Percentiles rank a stretch among this genome's conserved stretches.
Conservation (phyloP, 2,113 vertebrate genomes). For the Speoplatyrhinus poulsoni region DNA sequence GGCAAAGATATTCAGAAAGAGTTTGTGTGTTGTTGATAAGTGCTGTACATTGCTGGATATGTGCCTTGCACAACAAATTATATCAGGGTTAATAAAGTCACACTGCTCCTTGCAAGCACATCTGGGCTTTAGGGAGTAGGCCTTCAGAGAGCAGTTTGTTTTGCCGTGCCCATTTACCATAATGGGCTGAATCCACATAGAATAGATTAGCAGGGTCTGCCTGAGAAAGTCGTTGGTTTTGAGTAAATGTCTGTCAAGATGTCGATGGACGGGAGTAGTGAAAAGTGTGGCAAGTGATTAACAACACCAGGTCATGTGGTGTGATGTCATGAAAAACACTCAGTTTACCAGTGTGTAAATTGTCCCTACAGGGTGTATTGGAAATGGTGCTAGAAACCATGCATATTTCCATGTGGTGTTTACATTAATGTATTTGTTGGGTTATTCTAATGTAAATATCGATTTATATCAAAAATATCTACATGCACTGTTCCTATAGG, state of each 20-base stretch:
- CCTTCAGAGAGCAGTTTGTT: slow-evolving; percentile 30
- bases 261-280: slow-evolving; percentile 3
- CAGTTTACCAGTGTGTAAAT: slow-evolving; percentile 6
- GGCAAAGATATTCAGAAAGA: neutral
- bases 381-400: neutral
- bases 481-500: neutral
- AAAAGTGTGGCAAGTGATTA: slow-evolving; percentile 35
- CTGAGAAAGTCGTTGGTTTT: slow-evolving; percentile 19
- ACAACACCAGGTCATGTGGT: slow-evolving; percentile 43
- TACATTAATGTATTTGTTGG: too few species aligned
- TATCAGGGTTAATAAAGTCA: slow-evolving; percentile 41
- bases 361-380: neutral
- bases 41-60: slow-evolving; percentile 27
- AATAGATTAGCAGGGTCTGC: slow-evolving; percentile 36
- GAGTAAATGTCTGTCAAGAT: slow-evolving; percentile 29
- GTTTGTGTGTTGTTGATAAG: slow-evolving; percentile 33
- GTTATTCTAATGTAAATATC: too few species aligned
- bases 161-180: slow-evolving; percentile 48
- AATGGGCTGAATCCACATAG: slow-evolving; percentile 38
- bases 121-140: slow-evolving; percentile 31
- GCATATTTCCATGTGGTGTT: too few species aligned
- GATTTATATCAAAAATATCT: too few species aligned
- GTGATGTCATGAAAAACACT: slow-evolving; percentile 27
- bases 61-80: slow-evolving; percentile 16
- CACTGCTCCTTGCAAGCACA: slow-evolving; percentile 11